phyloP scores from a whole-genome alignment of 2,797 vertebrate species.

The Falco rusticolus region DNA sequence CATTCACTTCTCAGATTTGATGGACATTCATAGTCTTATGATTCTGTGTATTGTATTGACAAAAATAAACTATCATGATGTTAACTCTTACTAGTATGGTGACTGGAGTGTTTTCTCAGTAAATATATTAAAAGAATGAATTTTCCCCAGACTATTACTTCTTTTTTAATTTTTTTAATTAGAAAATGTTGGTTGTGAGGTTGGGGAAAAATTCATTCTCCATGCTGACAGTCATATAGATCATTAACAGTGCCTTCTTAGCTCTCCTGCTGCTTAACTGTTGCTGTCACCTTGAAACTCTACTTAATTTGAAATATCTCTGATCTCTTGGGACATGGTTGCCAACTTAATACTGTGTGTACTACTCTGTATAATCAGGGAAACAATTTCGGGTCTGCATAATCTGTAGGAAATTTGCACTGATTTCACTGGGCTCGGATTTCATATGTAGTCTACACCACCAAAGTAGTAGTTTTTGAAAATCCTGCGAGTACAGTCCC shows the following conservation, averaged over 20 bases:
- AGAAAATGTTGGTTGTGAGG: neutral
- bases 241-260: neutral
- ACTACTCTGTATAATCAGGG: neutral
- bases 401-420: neutral
- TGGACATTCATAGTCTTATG: neutral
- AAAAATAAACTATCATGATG: slow-evolving; percentile 23
- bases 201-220: neutral
- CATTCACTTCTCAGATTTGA: neutral
- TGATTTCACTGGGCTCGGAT: neutral
- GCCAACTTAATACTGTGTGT: neutral
- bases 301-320: neutral
- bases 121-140: neutral
- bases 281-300: neutral
- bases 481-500: neutral
- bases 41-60: neutral
- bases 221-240: neutral
- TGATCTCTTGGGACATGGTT: neutral
- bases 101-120: neutral
- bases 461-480: neutral
- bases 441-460: neutral
- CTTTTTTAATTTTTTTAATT: neutral
- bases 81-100: neutral
- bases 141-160: neutral
- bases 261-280: neutral
- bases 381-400: neutral